phyloP scores from a whole-genome alignment of 1,140 invertebrate genomes.

The Drosophila nigromelanica region DNA sequence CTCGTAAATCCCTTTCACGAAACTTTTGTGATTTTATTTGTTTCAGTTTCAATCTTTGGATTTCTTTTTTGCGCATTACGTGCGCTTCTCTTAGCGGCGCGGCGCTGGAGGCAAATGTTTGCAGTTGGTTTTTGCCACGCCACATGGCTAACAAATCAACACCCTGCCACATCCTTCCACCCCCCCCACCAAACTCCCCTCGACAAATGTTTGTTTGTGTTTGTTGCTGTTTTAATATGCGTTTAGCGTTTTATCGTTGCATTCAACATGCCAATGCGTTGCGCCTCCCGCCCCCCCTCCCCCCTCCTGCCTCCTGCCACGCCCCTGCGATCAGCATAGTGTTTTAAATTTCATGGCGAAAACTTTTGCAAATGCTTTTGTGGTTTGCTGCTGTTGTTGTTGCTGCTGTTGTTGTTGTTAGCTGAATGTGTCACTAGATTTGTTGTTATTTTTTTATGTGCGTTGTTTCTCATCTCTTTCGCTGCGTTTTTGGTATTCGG shows the following conservation, averaged over 20 bases:
- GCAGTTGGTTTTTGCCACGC: slow-evolving; percentile 12
- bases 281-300: slow-evolving; percentile 13
- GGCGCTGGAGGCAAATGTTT: slow-evolving; percentile 14
- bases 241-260: slow-evolving; percentile 67
- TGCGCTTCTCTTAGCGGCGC: slow-evolving; percentile 18
- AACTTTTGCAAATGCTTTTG: slow-evolving; percentile 66
- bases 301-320: background rate
- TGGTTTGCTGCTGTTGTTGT: slow-evolving; percentile 30
- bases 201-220: slow-evolving; percentile 29
- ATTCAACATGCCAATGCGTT: slow-evolving; percentile 60
- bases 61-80: slow-evolving; percentile 47
- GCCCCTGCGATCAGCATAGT: slow-evolving; percentile 7
- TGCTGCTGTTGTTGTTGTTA: slow-evolving; percentile 17
- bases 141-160: slow-evolving; percentile 61
- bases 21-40: slow-evolving; percentile 48
- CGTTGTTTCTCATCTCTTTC: slow-evolving; percentile 48
- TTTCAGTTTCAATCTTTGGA: slow-evolving; percentile 36
- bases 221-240: slow-evolving; percentile 66
- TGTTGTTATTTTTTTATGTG: slow-evolving; percentile 28
- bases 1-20: slow-evolving; percentile 68
- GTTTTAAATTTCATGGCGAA: slow-evolving; percentile 48
- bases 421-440: slow-evolving; percentile 43
- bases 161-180: background rate
- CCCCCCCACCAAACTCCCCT: background rate
- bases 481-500: slow-evolving; percentile 39